These are phyloP conservation scores for Heterocephalus glaber DNA, from an alignment of 2,113 vertebrate genomes.

Conservation along the genomic window DNA sequence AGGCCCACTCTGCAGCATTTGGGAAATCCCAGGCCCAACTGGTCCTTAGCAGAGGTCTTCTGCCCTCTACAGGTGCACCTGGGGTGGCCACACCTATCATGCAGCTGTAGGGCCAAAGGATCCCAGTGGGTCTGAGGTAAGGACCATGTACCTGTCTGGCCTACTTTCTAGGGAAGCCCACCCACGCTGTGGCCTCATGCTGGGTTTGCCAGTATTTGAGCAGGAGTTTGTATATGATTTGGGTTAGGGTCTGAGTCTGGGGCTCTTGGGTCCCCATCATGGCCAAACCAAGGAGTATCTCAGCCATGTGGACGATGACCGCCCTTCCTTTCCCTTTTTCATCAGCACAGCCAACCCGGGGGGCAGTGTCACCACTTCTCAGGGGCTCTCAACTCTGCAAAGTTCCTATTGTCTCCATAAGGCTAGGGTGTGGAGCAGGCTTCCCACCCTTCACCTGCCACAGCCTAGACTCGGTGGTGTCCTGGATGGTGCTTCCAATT, in stretches of 20 bases:
- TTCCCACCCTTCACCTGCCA: accelerated
- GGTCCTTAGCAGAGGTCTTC: background rate
- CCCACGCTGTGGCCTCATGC: background rate
- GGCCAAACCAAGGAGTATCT: background rate
- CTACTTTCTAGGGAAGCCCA: background rate
- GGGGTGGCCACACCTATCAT: background rate
- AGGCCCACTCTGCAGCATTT: background rate
- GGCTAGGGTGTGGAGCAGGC: background rate
- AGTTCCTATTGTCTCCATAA: background rate
- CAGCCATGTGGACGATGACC: accelerated
- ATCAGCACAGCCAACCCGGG: background rate
- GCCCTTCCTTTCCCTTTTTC: background rate
- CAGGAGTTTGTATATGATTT: accelerated
- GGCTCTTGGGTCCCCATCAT: background rate
- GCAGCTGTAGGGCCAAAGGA: background rate
- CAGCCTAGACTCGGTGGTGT: background rate
- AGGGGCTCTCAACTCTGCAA: background rate
- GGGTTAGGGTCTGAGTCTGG: background rate
- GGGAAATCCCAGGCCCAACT: background rate
- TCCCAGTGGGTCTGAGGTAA: background rate
- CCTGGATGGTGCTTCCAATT: background rate
- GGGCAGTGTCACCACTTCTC: background rate
- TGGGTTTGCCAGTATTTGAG: no score
- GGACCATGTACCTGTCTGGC: background rate
- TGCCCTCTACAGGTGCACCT: background rate